Base-by-base conservation (phyloP, 2,888 invertebrate genomes). In the Xestoiulus laeticollis region DNA sequence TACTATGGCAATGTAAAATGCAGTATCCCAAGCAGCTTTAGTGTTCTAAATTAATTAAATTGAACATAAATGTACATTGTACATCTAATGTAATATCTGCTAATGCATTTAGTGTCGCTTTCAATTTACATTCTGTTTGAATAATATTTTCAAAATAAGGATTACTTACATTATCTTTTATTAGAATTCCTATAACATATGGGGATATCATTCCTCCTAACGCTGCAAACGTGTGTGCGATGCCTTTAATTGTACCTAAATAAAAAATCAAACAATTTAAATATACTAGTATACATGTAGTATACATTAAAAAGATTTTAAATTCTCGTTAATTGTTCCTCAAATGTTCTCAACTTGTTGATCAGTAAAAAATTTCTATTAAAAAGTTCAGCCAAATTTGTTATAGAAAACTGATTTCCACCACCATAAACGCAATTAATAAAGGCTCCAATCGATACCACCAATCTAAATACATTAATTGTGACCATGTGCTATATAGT, bases 191-290 rank as follows among this genome's bases (percentile, higher is more conserved):
- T n/a, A 86, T 53, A 14, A 86, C 48, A 30, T 48, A 86, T 0
- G 86, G 86, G 6, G 86, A 48, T 26, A 86, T 19, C 2, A 86
- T 86, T 26, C 86, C 86, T 48, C 22, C 48, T 32, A 30, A 0
- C 22, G 48, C 5, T 44, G 48, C 0, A 53, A 44, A 86, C 10
- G 86, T 48, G 8, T 86, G 38, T n/a, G 14, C 14, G 0, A 48
- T 48, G 44, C 86, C 86, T 86, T 48, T 86, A 0, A 86, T 43
- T 48, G 86, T 86, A 48, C 86, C 86, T 86, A 48, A 86, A 26
- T 84, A 86, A 86, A 16, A 44, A 85, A 44, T 12, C 2, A 85
- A 5, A 30, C 12, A 8, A n/a, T n/a, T n/a, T n/a, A n/a, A n/a
- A n/a, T n/a, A n/a, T n/a, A n/a, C n/a, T n/a, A n/a, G n/a, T n/a